Evolutionary conservation across 2,113 vertebrate species (phyloP).

Genomic region (Meles meles): DNA sequence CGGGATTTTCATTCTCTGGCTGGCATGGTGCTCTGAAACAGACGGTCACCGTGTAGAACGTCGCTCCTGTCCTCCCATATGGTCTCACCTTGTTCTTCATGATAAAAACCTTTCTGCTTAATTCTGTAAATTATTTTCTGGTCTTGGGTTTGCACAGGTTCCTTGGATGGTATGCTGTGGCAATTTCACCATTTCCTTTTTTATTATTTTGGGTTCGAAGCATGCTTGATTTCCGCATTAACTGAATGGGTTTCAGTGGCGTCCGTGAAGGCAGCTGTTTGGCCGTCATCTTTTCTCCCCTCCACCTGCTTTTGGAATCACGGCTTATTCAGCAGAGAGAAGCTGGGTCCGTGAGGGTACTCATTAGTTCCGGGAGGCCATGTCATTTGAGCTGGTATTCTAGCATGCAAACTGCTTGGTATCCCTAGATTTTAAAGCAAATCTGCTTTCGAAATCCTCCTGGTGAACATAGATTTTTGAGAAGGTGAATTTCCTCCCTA

Average conservation of each 20-base stretch:
- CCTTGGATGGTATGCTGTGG: neutral
- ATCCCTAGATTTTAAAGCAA: neutral
- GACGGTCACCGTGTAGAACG: neutral
- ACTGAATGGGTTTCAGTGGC: neutral
- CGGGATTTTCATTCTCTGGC: neutral
- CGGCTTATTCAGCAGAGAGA: neutral
- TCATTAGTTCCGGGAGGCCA: neutral
- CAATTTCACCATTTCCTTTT: neutral
- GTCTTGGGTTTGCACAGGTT: neutral
- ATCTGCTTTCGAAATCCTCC: neutral
- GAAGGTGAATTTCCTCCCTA: neutral
- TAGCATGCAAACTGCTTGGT: neutral
- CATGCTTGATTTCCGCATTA: neutral
- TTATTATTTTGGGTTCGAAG: neutral
- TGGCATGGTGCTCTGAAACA: neutral
- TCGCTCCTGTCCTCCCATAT: neutral
- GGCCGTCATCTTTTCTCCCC: neutral
- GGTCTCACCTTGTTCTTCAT: neutral
- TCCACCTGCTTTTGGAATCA: neutral
- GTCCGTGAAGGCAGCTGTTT: neutral
- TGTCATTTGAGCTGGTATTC: neutral
- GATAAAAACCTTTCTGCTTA: neutral
- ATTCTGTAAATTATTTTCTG: neutral
- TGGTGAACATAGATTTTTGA: neutral
- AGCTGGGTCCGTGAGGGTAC: neutral